Evolutionary conservation across 2,113 vertebrate species (phyloP).

Genomic region (Eulemur rufifrons): DNA sequence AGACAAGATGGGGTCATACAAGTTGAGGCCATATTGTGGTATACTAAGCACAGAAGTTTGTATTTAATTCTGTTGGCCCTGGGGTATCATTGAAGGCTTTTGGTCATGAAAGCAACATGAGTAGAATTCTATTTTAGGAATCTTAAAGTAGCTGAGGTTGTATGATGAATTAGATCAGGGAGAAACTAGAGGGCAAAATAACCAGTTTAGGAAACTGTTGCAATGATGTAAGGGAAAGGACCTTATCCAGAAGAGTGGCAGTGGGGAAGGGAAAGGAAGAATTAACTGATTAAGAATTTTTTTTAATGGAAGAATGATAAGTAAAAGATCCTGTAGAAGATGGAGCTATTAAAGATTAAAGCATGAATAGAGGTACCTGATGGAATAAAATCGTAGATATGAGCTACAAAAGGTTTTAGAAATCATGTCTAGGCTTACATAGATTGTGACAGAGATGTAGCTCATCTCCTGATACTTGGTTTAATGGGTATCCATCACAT

Average conservation of each 20-base stretch:
- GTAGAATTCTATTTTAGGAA: not conserved
- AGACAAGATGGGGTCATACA: not conserved
- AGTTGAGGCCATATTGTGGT: not conserved
- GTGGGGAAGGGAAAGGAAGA: not conserved
- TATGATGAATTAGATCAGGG: not conserved
- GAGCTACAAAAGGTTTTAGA: not conserved
- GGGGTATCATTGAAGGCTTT: not conserved
- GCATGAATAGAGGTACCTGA: not conserved
- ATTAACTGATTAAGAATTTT: not conserved
- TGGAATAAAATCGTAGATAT: not conserved
- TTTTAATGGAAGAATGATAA: not conserved
- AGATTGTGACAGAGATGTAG: not conserved
- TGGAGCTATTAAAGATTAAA: not conserved
- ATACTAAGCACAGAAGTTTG: not conserved
- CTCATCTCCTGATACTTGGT: not conserved
- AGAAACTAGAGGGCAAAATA: not conserved
- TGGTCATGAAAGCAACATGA: not conserved
- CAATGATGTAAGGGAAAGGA: not conserved
- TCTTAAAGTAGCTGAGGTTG: not conserved
- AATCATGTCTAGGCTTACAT: not conserved
- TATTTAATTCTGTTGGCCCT: not conserved
- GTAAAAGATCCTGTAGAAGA: not conserved
- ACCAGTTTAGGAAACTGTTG: not conserved
- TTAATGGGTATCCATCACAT: not conserved
- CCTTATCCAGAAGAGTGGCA: not conserved